A percentile compares a stretch with the other conserved stretches of the same genome.
These are phyloP conservation scores for Xiphydria camelus DNA, from an alignment of 2,888 invertebrate species.

Conservation along the genomic window DNA sequence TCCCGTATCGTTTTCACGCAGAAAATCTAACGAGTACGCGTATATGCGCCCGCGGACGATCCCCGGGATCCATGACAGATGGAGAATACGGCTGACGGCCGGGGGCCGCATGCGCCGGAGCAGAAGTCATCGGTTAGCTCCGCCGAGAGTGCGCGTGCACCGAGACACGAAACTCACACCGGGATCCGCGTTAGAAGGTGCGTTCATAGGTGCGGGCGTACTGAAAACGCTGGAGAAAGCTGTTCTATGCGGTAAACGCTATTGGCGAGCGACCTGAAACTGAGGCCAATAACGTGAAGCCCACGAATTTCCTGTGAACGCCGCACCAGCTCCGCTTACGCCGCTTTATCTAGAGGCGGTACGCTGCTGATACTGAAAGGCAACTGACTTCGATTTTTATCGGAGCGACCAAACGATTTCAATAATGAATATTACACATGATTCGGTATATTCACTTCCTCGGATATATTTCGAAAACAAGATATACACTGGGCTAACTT, in stretches of 20 bases:
- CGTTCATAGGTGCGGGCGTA: no score
- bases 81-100: slow-evolving; percentile 26
- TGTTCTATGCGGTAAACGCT: no score
- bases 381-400: neutral
- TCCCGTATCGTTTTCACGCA: slow-evolving; percentile 32
- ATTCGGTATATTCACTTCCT: slow-evolving; percentile 4
- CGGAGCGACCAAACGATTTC: neutral
- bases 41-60: slow-evolving; percentile 48
- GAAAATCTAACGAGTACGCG: slow-evolving; percentile 41
- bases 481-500: slow-evolving; percentile 25
- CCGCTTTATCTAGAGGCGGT: no score
- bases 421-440: no score
- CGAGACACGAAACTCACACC: slow-evolving; percentile 22
- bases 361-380: no score
- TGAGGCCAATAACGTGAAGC: no score
- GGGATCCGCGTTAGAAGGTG: slow-evolving; percentile 1
- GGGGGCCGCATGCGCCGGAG: slow-evolving; percentile 45
- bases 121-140: slow-evolving; percentile 35
- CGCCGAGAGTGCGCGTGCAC: slow-evolving; percentile 23
- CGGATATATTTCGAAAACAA: slow-evolving; percentile 15
- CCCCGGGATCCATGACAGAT: slow-evolving; percentile 54
- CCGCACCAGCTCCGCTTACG: no score
- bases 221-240: no score
- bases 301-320: no score
- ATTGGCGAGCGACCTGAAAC: no score